Evolutionary conservation across 2,888 invertebrate species (phyloP), one percentile per base, ranked within the genome.

Genomic region (Corbicula japonica): DNA sequence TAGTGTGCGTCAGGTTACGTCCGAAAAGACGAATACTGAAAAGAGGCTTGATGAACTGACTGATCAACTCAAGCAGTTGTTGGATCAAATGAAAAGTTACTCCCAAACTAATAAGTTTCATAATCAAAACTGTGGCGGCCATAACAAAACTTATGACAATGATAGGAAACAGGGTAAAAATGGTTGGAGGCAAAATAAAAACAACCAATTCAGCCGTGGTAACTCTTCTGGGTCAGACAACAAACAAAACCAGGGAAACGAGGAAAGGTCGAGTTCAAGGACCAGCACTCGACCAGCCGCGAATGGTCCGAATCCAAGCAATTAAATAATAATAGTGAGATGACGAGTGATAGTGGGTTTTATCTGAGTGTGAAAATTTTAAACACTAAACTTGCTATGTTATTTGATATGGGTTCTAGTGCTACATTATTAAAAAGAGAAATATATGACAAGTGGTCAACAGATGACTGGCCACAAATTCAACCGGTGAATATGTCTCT

Each of bases 401-500:
- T 66, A 21, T 15, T 46, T 48, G 73, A 66, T 60, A 77, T 66
- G 30, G 71, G 77, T 30, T 38, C 72, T 18, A 60, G 34, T 46
- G 35, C 58, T 4, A 77, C 58, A 15, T 50, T 72, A n/a, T 21
- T 72, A 18, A 48, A n/a, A 48, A 58, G 15, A 3, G 61, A 38
- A 1, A 6, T 66, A 12, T 21, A 41, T 30, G 72, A 66, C 46
- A 35, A 28, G 23, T 71, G 18, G 35, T 50, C 52, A 35, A 5
- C 35, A 48, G n/a, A 52, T 68, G 58, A 18, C 26, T 32, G 18
- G 38, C 12, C 44, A 58, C 35, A 15, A n/a, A 63, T 65, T 30
- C 35, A 65, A 35, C 35, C 58, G 48, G 32, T 23, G 3, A 21
- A 60, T 15, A 18, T 56, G 1, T 60, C 74, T 18, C 66, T 60